A percentile compares a stretch with the other conserved stretches of the same genome.
Conservation (phyloP, 2,113 vertebrate genomes). For the Stigmatopora argus region DNA sequence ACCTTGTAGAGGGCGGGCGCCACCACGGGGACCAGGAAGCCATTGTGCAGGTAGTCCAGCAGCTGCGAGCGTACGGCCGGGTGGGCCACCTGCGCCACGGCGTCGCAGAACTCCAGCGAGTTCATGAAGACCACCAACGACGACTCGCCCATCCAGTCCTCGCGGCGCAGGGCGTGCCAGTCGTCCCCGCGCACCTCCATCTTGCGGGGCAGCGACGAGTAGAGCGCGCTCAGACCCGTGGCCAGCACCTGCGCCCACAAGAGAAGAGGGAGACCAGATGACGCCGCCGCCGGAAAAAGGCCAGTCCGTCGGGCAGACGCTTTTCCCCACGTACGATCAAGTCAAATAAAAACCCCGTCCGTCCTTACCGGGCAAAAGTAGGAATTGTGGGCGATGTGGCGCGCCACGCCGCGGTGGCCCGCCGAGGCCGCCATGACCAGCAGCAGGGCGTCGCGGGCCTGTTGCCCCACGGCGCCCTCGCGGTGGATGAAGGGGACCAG, state of each 20-base stretch:
- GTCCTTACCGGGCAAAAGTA: constrained; percentile 90
- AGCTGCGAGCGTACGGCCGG: constrained; percentile 88
- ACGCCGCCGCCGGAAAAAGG: no score
- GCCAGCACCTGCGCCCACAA: constrained; percentile 80
- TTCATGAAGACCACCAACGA: constrained; percentile 95
- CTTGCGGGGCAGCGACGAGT: constrained; percentile 93
- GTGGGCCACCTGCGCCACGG: constrained; percentile 91
- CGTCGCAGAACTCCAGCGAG: constrained; percentile 95
- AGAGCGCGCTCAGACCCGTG: constrained; percentile 91
- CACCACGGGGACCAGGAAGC: constrained; percentile 93
- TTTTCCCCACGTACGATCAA: no score
- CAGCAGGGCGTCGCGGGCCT: constrained; percentile 88
- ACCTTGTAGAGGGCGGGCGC: constrained; percentile 92
- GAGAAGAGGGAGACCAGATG: background rate
- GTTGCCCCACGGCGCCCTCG: constrained; percentile 87
- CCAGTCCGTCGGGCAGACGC: no score
- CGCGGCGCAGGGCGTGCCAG: constrained; percentile 88
- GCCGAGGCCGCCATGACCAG: constrained; percentile 93
- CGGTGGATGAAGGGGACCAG: constrained; percentile 94
- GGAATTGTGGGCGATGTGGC: constrained; percentile 88
- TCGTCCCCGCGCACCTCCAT: constrained; percentile 91
- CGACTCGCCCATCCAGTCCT: constrained; percentile 90
- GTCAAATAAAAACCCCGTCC: no score
- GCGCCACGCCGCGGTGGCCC: constrained; percentile 77
- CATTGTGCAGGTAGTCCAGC: constrained; percentile 92